A percentile compares a stretch with the other conserved stretches of the same genome.
Conservation (phyloP, 2,113 vertebrate genomes). For the Mustelus asterias region DNA sequence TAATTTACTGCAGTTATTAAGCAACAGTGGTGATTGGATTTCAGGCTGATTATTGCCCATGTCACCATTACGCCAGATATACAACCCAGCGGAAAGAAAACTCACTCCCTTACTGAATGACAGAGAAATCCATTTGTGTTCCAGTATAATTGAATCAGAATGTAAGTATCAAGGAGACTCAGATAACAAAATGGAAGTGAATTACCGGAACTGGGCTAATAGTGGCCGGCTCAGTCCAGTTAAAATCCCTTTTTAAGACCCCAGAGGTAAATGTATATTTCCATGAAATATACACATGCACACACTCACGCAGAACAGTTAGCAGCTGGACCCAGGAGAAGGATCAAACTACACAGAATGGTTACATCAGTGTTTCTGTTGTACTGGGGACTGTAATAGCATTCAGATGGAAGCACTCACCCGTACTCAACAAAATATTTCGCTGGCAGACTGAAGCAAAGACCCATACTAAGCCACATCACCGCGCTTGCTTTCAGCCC, state of each 20-base stretch:
- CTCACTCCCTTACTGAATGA: slow-evolving; percentile 13
- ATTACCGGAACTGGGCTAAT: slow-evolving; percentile 19
- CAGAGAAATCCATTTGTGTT: slow-evolving; percentile 3
- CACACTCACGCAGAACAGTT: not conserved
- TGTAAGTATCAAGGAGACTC: not conserved
- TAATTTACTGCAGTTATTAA: slow-evolving; percentile 34
- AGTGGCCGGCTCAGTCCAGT: not conserved
- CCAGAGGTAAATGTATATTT: slow-evolving; percentile 12
- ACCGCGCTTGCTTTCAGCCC: not conserved
- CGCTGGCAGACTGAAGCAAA: not conserved
- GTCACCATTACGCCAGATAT: slow-evolving; percentile 34
- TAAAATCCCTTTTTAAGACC: not conserved
- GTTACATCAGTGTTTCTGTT: slow-evolving; percentile 28
- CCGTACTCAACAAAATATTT: slow-evolving; percentile 2
- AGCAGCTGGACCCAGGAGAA: slow-evolving; percentile 13
- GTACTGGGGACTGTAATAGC: slow-evolving; percentile 5
- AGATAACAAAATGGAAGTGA: slow-evolving; percentile 17
- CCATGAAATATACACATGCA: not conserved
- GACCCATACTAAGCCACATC: not conserved
- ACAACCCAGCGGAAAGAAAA: slow-evolving; percentile 3
- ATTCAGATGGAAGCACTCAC: slow-evolving; percentile 28
- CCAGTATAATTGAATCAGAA: slow-evolving; percentile 25
- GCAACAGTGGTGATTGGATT: slow-evolving; percentile 37
- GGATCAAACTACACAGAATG: slow-evolving; percentile 14
- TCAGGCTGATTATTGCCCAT: slow-evolving; percentile 35